Evolutionary conservation across 2,888 invertebrate species (phyloP), one percentile per base, ranked within the genome.

Genomic region (Machimus rusticus): DNA sequence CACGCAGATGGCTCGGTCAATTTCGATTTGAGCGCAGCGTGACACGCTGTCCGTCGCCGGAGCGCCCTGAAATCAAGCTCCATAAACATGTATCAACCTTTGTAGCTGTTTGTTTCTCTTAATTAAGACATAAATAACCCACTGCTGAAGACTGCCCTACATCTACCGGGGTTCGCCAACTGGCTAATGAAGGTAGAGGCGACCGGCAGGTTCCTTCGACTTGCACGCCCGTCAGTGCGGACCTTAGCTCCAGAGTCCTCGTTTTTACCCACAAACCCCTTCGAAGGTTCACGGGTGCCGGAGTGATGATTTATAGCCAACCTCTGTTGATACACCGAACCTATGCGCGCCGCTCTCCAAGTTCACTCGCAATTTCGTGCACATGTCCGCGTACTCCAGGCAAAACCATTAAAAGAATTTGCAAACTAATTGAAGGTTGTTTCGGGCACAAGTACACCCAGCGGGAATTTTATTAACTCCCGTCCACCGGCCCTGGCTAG

Each of bases 41-140:
- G 82, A 66, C 57, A 34, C 39, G 8, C 19, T 84, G 82, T 57
- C 66, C 37, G 82, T 84, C 82, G 66, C 66, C 57, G 82, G 66
- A 66, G 74, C 37, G 39, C 74, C 74, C 28, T 74, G 74, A 46
- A 74, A 74, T 85, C 28, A 74, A 28, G 31, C 28, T 16, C 34
- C 74, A 74, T 74, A 74, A 85, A 85, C 74, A 31, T 85, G 85
- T 74, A 85, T 74, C 85, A 43, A 46, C 74, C 46, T 74, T 28
- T 85, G 74, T 74, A 19, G 85, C 74, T 85, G 85, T 85, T 85
- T 85, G 85, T 85, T 85, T 85, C 74, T 46, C 85, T 74, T 85
- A 85, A 85, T 85, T 85, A 85, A 85, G 85, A 74, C 85, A 85
- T 85, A 85, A 85, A 85, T 85, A 74, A 85, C 51, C 37, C 14